Conservation (phyloP, 2,888 invertebrate species). For the Apodemia zela region DNA sequence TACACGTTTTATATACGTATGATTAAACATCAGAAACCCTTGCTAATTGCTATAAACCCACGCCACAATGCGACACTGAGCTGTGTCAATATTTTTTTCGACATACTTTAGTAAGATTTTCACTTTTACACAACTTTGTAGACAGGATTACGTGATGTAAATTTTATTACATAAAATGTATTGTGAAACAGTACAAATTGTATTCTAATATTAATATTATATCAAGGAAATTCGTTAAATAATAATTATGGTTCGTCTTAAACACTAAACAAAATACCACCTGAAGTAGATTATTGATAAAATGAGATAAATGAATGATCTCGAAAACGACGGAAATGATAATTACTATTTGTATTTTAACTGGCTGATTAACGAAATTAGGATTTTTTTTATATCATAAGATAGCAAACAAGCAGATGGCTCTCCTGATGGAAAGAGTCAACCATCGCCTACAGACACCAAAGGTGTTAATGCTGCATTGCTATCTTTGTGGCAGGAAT, state of each 20-base stretch:
- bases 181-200: conserved; percentile 7
- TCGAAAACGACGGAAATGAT: not conserved
- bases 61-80: not conserved
- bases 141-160: not conserved
- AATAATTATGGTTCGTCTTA: too few relatives aligned
- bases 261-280: not conserved
- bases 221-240: not conserved
- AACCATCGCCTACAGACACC: too few relatives aligned
- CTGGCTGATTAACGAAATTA: too few relatives aligned
- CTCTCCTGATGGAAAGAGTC: too few relatives aligned
- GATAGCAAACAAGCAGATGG: too few relatives aligned
- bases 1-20: not conserved
- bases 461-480: too few relatives aligned
- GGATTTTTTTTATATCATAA: too few relatives aligned
- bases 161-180: not conserved
- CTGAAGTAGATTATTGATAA: not conserved
- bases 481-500: too few relatives aligned
- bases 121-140: not conserved
- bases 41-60: not conserved
- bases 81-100: not conserved
- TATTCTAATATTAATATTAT: not conserved
- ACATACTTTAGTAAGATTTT: not conserved
- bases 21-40: not conserved
- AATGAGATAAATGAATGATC: not conserved
- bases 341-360: too few relatives aligned